Conservation (phyloP, 1,140 invertebrate genomes). For the Centruroides vittatus region DNA sequence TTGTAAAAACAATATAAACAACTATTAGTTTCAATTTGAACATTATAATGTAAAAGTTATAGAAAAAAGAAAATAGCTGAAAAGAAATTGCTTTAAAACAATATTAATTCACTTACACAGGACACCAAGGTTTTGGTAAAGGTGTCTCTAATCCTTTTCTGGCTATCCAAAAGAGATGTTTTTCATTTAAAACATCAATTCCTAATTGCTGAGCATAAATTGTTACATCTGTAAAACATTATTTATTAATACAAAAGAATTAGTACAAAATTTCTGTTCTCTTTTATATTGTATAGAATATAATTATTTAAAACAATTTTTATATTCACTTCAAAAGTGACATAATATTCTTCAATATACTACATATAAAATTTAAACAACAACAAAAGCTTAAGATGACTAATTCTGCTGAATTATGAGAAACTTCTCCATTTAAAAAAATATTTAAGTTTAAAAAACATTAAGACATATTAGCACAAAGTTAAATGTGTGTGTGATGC, state of each 20-base stretch:
- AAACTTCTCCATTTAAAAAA: too few relatives aligned
- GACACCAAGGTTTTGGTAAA: slow-evolving; percentile 16
- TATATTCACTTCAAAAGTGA: too few relatives aligned
- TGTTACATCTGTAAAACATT: slow-evolving; percentile 10
- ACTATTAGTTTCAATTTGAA: background rate
- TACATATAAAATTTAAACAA: too few relatives aligned
- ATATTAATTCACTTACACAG: slow-evolving; percentile 11
- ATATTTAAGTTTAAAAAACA: too few relatives aligned
- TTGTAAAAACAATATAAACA: background rate
- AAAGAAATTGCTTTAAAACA: background rate
- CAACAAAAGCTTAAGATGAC: too few relatives aligned
- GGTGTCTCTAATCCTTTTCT: slow-evolving; percentile 13
- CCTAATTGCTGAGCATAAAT: slow-evolving; percentile 19
- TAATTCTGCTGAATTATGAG: too few relatives aligned
- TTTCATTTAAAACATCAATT: slow-evolving; percentile 14
- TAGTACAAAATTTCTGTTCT: background rate
- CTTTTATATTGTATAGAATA: too few relatives aligned
- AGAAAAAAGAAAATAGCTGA: background rate
- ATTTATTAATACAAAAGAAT: background rate
- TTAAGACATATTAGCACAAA: too few relatives aligned
- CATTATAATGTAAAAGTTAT: background rate
- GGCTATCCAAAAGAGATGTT: slow-evolving; percentile 20
- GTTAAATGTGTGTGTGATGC: too few relatives aligned
- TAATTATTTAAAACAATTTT: too few relatives aligned
- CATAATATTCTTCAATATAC: too few relatives aligned